Evolutionary conservation across 2,888 invertebrate genomes (phyloP).

Genomic region (Agrotis ipsilon): DNA sequence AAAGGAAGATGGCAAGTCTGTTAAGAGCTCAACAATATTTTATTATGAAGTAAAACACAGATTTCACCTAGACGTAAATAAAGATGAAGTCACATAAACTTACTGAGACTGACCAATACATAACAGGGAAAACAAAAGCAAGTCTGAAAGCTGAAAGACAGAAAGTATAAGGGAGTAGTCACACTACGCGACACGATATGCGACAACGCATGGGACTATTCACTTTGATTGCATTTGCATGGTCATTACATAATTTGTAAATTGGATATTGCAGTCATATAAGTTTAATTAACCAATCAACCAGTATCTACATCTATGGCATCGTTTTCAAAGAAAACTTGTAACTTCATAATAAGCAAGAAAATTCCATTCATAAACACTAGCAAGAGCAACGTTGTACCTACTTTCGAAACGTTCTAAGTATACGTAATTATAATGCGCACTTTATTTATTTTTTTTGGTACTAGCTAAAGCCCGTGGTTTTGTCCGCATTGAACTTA

Average conservation of each 20-base stretch:
- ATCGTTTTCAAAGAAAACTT: constrained; percentile 14
- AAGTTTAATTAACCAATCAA: not conserved
- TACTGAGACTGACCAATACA: constrained; percentile 7
- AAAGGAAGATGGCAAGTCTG: constrained; percentile 7
- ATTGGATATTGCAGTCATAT: too few species aligned
- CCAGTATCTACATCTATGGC: not conserved
- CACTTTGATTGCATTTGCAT: too few species aligned
- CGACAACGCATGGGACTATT: too few species aligned
- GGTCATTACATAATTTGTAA: too few species aligned
- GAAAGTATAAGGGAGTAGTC: not conserved
- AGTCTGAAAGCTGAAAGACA: not conserved
- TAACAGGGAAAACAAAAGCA: constrained; percentile 5
- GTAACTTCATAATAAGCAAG: constrained; percentile 6
- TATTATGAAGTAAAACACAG: constrained; percentile 8
- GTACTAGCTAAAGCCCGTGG: not conserved
- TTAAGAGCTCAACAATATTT: constrained; percentile 3
- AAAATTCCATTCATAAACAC: constrained; percentile 18
- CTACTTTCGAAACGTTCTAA: constrained; percentile 9
- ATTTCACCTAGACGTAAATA: constrained; percentile 6
- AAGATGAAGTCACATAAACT: not conserved
- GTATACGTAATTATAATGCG: not conserved
- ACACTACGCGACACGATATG: too few species aligned
- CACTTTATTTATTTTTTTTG: constrained; percentile 11
- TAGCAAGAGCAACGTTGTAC: not conserved
- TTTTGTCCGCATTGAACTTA: too few species aligned